Conservation (phyloP, 2,888 invertebrate species). For the Chloromyia formosa region DNA sequence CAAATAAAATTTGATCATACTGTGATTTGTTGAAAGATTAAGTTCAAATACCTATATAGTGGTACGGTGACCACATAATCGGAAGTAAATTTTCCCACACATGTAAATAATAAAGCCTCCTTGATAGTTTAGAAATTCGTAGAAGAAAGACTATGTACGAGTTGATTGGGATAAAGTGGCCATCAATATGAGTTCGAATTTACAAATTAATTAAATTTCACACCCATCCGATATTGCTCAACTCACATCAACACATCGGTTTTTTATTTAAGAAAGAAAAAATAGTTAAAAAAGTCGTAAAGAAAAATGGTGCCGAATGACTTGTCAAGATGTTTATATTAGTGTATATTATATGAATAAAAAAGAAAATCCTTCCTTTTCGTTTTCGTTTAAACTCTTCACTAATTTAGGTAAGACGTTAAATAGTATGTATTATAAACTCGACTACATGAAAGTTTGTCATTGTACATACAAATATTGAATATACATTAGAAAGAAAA, state of each 20-base stretch:
- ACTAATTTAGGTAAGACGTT: no score
- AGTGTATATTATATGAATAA: background rate
- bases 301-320: constrained; percentile 40
- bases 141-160: background rate
- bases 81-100: constrained; percentile 15
- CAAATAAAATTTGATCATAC: constrained; percentile 52
- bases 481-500: no score
- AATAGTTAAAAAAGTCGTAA: background rate
- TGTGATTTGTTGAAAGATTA: constrained; percentile 57
- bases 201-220: no score
- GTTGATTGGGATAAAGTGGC: no score
- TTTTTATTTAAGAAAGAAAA: background rate
- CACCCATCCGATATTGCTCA: no score
- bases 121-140: background rate
- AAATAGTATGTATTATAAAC: no score
- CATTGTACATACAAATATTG: no score
- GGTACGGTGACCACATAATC: constrained; percentile 29
- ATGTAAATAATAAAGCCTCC: constrained; percentile 13
- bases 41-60: constrained; percentile 62
- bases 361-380: background rate
- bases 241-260: no score
- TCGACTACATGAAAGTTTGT: no score
- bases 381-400: no score
- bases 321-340: constrained; percentile 11
- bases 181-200: no score